phyloP scores from a whole-genome alignment of 2,888 invertebrate species.

The Drosophila acutilabella region DNA sequence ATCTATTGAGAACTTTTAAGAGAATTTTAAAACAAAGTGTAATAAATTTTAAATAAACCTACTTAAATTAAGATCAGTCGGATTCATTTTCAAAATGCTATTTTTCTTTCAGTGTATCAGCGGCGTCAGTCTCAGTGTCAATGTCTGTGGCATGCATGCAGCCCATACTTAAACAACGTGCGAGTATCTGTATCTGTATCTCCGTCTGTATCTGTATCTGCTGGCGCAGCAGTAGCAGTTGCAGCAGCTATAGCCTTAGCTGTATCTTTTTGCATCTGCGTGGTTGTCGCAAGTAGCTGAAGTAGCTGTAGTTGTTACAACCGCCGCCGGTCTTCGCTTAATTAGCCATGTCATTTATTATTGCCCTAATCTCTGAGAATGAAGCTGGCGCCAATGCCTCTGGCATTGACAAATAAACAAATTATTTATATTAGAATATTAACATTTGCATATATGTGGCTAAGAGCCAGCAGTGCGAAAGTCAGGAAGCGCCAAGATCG shows the following conservation, averaged over 20 bases:
- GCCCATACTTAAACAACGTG: constrained; percentile 18
- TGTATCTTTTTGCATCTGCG: constrained; percentile 69
- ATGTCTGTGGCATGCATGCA: constrained; percentile 61
- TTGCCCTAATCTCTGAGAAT: constrained; percentile 65
- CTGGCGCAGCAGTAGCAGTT: constrained; percentile 45
- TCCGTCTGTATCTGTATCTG: constrained; percentile 44
- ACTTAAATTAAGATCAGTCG: too few relatives aligned
- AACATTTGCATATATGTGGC: constrained; percentile 25
- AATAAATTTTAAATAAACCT: too few relatives aligned
- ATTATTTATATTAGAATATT: constrained; percentile 73
- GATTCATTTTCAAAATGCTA: too few relatives aligned
- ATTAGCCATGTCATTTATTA: constrained; percentile 78
- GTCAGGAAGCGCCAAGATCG: constrained; percentile 30
- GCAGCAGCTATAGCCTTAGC: constrained; percentile 42
- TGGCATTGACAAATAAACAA: constrained; percentile 77
- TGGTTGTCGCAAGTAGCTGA: constrained; percentile 55
- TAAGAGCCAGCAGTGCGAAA: constrained; percentile 19
- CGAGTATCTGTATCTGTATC: constrained; percentile 42
- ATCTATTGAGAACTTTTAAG: too few relatives aligned
- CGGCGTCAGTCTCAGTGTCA: constrained; percentile 26
- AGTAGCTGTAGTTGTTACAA: constrained; percentile 8
- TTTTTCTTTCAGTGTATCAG: neutral
- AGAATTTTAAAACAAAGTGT: too few relatives aligned
- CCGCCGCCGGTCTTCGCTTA: constrained; percentile 60
- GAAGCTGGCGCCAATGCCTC: constrained; percentile 49